Conservation (phyloP, 2,888 invertebrate genomes). For the Hirtodrosophila duncani region DNA sequence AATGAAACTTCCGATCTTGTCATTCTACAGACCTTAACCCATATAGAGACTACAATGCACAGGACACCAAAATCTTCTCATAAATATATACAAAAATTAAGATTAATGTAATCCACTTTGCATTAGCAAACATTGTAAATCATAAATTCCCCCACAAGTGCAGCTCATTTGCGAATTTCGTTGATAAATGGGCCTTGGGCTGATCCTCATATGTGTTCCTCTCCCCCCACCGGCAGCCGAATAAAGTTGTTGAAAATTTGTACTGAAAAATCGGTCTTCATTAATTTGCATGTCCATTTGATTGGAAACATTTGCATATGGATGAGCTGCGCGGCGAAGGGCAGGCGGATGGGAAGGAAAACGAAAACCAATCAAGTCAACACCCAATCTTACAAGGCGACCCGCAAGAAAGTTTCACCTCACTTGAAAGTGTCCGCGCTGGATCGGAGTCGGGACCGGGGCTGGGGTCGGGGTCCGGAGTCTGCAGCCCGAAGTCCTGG, state of each 20-base stretch:
- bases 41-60: neutral
- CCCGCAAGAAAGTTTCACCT: conserved; percentile 41
- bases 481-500: neutral
- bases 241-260: conserved; percentile 62
- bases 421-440: conserved; percentile 20
- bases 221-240: conserved; percentile 9
- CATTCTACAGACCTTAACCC: no score
- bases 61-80: neutral
- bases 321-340: neutral
- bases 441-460: neutral
- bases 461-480: neutral
- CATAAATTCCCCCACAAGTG: conserved; percentile 20
- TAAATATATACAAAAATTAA: neutral
- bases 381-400: conserved; percentile 49
- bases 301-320: conserved; percentile 40
- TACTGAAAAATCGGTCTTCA: conserved; percentile 53
- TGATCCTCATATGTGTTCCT: neutral
- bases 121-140: conserved; percentile 48
- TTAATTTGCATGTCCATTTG: conserved; percentile 47
- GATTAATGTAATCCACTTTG: conserved; percentile 31
- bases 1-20: no score
- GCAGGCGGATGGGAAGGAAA: conserved; percentile 1
- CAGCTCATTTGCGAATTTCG: neutral
- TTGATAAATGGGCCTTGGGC: conserved; percentile 32
- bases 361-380: conserved; percentile 56